Evolutionary conservation across 35 echinoderm and acorn worm species (phyloP).

Genomic region (Apostichopus japonicus): DNA sequence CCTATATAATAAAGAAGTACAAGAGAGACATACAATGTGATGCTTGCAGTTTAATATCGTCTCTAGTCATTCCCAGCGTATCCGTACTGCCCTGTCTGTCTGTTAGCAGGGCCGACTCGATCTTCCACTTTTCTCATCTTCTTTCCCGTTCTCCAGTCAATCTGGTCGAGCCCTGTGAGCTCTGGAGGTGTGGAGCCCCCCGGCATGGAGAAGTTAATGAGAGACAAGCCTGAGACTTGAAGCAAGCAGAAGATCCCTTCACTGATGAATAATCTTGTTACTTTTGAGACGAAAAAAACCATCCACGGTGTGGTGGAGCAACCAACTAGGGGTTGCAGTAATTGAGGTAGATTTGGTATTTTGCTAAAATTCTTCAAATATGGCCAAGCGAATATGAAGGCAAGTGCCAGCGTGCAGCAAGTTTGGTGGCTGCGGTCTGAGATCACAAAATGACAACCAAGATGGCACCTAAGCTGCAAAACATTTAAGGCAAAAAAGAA

Average conservation of each 20-base stretch:
- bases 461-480: neutral
- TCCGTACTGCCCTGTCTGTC: too few relatives aligned
- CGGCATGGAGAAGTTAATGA: slow-evolving; percentile 67
- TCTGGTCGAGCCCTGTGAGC: slow-evolving; percentile 84
- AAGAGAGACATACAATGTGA: too few relatives aligned
- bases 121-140: neutral
- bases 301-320: slow-evolving; percentile 21
- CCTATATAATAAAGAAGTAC: too few relatives aligned
- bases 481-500: neutral
- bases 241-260: slow-evolving; percentile 57
- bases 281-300: slow-evolving; percentile 27
- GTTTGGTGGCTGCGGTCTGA: neutral
- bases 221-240: slow-evolving; percentile 83
- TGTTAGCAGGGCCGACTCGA: too few relatives aligned
- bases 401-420: neutral
- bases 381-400: slow-evolving; percentile 23
- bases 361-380: slow-evolving; percentile 34
- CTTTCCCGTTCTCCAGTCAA: slow-evolving; percentile 59
- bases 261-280: slow-evolving; percentile 27
- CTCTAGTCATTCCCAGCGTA: too few relatives aligned
- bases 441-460: neutral
- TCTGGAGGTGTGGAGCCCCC: slow-evolving; percentile 55
- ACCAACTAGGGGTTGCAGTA: slow-evolving; percentile 30
- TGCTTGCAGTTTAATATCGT: too few relatives aligned
- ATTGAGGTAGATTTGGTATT: slow-evolving; percentile 48